These are phyloP conservation scores for Orientallactaga sibirica DNA, from an alignment of 2,797 vertebrate genomes.

Conservation along the genomic window DNA sequence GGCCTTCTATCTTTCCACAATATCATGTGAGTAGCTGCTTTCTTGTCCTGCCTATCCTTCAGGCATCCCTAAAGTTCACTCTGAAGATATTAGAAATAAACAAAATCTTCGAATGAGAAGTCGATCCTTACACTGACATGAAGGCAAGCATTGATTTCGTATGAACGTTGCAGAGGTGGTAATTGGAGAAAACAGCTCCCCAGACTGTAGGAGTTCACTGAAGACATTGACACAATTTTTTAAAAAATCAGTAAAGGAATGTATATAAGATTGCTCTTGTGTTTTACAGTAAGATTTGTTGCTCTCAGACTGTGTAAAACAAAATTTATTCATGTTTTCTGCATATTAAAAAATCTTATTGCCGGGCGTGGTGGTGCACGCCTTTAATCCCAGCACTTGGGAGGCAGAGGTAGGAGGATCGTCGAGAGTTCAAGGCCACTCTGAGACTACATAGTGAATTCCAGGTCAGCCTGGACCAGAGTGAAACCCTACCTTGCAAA, in stretches of 20 bases:
- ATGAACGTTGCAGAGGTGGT: slow-evolving; percentile 86
- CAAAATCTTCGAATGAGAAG: slow-evolving; percentile 83
- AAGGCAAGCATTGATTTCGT: slow-evolving; percentile 86
- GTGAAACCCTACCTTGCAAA: too few relatives aligned
- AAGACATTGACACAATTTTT: slow-evolving; percentile 89
- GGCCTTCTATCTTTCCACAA: slow-evolving; percentile 88
- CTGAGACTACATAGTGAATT: too few relatives aligned
- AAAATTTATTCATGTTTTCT: slow-evolving; percentile 93
- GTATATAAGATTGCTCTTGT: slow-evolving; percentile 94
- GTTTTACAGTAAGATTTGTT: slow-evolving; percentile 87
- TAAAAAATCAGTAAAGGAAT: slow-evolving; percentile 91
- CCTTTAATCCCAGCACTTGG: too few relatives aligned
- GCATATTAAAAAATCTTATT: slow-evolving; percentile 93
- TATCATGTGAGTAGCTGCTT: slow-evolving; percentile 91
- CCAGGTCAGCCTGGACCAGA: too few relatives aligned
- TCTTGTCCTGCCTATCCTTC: slow-evolving; percentile 86
- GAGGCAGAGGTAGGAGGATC: too few relatives aligned
- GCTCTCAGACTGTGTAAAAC: too few relatives aligned
- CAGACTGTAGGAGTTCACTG: slow-evolving; percentile 89
- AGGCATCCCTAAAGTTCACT: slow-evolving; percentile 84
- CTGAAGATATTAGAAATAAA: slow-evolving; percentile 87
- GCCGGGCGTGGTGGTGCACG: slow-evolving; percentile 28
- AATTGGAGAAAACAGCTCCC: slow-evolving; percentile 87
- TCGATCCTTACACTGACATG: slow-evolving; percentile 85
- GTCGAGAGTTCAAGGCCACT: too few relatives aligned